These are phyloP conservation scores for Leptocoma aspasia DNA, from an alignment of 2,113 vertebrate species.

Conservation along the genomic window DNA sequence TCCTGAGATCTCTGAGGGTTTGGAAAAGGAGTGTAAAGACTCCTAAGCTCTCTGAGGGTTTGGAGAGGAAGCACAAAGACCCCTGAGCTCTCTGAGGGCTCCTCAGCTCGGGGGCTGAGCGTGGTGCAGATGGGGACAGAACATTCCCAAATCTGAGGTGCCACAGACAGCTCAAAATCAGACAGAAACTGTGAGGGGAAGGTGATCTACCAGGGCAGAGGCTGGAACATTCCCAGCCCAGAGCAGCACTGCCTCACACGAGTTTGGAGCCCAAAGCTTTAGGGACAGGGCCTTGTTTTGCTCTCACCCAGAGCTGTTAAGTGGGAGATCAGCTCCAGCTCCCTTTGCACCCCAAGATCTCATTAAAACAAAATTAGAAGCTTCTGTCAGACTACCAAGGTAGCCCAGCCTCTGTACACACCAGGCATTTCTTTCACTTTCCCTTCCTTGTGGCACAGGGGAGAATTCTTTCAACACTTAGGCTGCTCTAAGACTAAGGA, in stretches of 20 bases:
- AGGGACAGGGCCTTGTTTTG: neutral
- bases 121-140: accelerated
- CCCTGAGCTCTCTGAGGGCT: neutral
- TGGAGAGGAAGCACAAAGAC: neutral
- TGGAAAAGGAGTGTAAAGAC: neutral
- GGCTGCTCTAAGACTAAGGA: neutral
- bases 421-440: neutral
- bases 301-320: neutral
- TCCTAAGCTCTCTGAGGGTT: neutral
- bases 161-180: neutral
- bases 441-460: neutral
- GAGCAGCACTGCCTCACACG: neutral
- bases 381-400: neutral
- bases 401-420: neutral
- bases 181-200: accelerated
- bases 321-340: neutral
- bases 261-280: neutral
- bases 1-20: neutral
- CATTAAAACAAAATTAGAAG: neutral
- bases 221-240: neutral
- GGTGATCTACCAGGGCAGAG: neutral
- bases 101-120: neutral
- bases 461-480: neutral
- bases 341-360: neutral
- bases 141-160: accelerated